Base-by-base conservation (phyloP, 2,888 invertebrate genomes). In the Horisme vitalbata region DNA sequence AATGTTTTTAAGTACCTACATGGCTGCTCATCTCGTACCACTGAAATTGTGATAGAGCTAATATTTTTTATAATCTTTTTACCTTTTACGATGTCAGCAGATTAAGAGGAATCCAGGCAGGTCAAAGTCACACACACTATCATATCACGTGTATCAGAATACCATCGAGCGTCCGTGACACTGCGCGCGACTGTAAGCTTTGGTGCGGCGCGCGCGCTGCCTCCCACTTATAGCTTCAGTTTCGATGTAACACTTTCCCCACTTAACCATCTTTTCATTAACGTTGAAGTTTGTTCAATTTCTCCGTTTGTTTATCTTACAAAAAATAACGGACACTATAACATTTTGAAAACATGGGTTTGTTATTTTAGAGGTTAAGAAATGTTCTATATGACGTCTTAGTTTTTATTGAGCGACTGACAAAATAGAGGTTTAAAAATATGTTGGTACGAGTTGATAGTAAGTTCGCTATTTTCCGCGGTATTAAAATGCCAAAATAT, bases 151-250 rank as follows among this genome's bases (percentile, higher is more conserved):
- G 20, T 34, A 31, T 13, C 26, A 41, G 43, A 41, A 45, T 30
- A 55, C 49, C 52, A 32, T 44, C 49, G 58, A 45, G 53, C 68
- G 70, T 53, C 68, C 75, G 76, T 66, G 64, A 75, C 73, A 73
- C 65, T 60, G 68, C 65, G 68, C 65, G 59, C 52, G 59, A 52
- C 63, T 57, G 47, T 55, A 56, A 78, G 80, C 78, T 83, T 83
- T 83, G 81, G n/a, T 65, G 62, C 55, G 52, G 70, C 79, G 79
- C 76, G 68, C 55, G 71, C 72, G 66, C 65, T 41, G 32, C 45
- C 78, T 71, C 72, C 64, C 86, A 86, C 87, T 88, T 88, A 87
- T 88, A 88, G 78, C 74, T 83, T 86, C 79, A 76, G 73, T 11
- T 52, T 49, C 64, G 55, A 61, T 69, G 80, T 80, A 77, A 75